Evolutionary conservation across 2,888 invertebrate genomes (phyloP), one percentile per base, ranked within the genome.

Genomic region (Trachelus stipa): DNA sequence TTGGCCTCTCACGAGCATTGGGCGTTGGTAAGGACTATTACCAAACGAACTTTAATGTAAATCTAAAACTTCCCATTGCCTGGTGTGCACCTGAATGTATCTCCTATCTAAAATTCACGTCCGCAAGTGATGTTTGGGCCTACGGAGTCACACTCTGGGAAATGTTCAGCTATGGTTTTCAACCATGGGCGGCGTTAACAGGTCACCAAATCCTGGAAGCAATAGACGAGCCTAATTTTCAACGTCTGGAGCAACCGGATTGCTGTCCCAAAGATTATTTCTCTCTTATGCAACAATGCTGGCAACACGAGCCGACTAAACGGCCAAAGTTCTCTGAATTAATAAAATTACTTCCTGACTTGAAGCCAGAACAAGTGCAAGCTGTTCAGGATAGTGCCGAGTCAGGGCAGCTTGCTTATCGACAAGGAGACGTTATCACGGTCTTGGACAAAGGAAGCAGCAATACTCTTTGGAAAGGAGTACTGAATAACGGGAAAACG

Each of bases 11-110:
- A 0, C 94, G 99, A 77, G 98, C 98, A 0, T 92, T 99, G 77
- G 99, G 99, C 3, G 98, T 98, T 74, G 99, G 99, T 37, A 99
- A 99, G 92, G 99, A 99, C 91, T 99, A 99, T 91, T 99, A 99
- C 90, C 98, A 99, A 91, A 98, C 98, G 4, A 99, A 99, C 92
- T 98, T 98, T 91, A 98, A 98, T 91, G 98, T 98, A 68, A 98
- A 98, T 92, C 94, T 99, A 80, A 99, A 99, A 92, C 93, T 99
- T 79, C 99, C 99, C 1, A 98, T 99, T 83, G 99, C 99, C 4
- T 99, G 99, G 99, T 99, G 99, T 93, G 99, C 99, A 0, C 99
- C 99, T 0, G 99, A 99, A 92, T 98, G 98, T 90, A 99, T 99
- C 85, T 96, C 98, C 84, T 99, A 97, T 91, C 93, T 99, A 80